A percentile compares a stretch with the other conserved stretches of the same genome.
These are phyloP conservation scores for Drosophila kurseongensis DNA, from an alignment of 1,140 invertebrate species.

Conservation along the genomic window DNA sequence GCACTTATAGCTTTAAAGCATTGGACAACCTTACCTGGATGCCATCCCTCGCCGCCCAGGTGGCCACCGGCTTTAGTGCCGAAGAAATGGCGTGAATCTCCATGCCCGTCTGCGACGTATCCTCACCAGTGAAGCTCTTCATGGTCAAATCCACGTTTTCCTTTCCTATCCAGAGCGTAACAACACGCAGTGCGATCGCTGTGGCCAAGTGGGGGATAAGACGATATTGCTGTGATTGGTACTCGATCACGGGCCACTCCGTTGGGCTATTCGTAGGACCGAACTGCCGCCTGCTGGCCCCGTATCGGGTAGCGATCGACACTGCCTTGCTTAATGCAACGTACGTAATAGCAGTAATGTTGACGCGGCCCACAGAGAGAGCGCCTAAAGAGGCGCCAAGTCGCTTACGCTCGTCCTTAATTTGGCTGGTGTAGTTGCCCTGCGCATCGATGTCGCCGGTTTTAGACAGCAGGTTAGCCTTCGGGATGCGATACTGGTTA, in stretches of 20 bases:
- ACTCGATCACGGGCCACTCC: conserved; percentile 93
- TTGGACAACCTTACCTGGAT: conserved; percentile 86
- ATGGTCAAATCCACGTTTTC: conserved; percentile 86
- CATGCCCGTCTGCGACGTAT: conserved; percentile 83
- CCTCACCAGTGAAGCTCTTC: conserved; percentile 84
- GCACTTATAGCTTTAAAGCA: neutral
- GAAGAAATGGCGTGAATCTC: conserved; percentile 91
- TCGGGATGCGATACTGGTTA: conserved; percentile 92
- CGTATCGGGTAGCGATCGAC: conserved; percentile 93
- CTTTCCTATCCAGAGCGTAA: conserved; percentile 87
- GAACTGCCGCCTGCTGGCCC: conserved; percentile 92
- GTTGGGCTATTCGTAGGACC: conserved; percentile 86
- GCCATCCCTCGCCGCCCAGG: conserved; percentile 92
- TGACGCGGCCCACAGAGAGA: conserved; percentile 91
- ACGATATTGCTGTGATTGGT: conserved; percentile 94
- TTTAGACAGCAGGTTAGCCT: conserved; percentile 92
- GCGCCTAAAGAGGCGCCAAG: conserved; percentile 93
- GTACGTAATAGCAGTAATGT: conserved; percentile 85
- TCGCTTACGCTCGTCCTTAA: conserved; percentile 91
- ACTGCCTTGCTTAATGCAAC: conserved; percentile 86
- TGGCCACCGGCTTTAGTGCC: conserved; percentile 90
- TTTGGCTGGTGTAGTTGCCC: conserved; percentile 91
- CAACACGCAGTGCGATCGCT: conserved; percentile 89
- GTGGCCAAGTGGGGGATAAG: conserved; percentile 92
- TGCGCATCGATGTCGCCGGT: conserved; percentile 93